phyloP scores from a whole-genome alignment of 2,888 invertebrate genomes.

The Xestia ashworthii region DNA sequence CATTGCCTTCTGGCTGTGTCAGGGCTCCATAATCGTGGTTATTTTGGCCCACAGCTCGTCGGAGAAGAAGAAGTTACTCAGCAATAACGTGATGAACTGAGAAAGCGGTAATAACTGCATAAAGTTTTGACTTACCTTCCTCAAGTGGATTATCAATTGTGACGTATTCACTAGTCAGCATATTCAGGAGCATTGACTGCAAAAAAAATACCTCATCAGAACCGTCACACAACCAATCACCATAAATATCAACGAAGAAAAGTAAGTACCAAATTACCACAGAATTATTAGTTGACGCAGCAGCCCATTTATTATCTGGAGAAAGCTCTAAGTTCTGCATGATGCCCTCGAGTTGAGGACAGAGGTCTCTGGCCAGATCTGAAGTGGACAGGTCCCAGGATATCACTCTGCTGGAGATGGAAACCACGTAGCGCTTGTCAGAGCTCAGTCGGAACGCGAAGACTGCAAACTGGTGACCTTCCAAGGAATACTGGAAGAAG shows the following conservation, averaged over 20 bases:
- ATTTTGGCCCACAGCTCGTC: too few relatives aligned
- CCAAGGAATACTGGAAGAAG: conserved; percentile 96
- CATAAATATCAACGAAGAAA: background rate
- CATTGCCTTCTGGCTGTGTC: too few relatives aligned
- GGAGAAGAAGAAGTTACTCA: too few relatives aligned
- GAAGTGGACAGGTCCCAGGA: conserved; percentile 99
- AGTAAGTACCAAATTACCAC: conserved; percentile 89
- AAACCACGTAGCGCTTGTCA: conserved; percentile 97
- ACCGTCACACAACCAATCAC: too few relatives aligned
- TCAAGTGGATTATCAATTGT: conserved; percentile 96
- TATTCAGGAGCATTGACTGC: conserved; percentile 96
- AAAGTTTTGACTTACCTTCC: conserved; percentile 82
- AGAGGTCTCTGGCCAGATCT: conserved; percentile 97
- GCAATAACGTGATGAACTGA: too few relatives aligned
- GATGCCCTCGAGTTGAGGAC: conserved; percentile 98
- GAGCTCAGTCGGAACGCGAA: conserved; percentile 97
- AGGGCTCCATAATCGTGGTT: too few relatives aligned
- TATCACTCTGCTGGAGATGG: conserved; percentile 98
- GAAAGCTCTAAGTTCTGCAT: conserved; percentile 98
- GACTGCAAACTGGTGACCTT: conserved; percentile 99
- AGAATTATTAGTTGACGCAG: conserved; percentile 98
- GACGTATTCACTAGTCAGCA: conserved; percentile 98
- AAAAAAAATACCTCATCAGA: conserved; percentile 61
- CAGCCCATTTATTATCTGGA: conserved; percentile 98
- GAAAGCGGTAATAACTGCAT: too few relatives aligned